Evolutionary conservation across 2,888 invertebrate genomes (phyloP).

Genomic region (Heliconius erato): DNA sequence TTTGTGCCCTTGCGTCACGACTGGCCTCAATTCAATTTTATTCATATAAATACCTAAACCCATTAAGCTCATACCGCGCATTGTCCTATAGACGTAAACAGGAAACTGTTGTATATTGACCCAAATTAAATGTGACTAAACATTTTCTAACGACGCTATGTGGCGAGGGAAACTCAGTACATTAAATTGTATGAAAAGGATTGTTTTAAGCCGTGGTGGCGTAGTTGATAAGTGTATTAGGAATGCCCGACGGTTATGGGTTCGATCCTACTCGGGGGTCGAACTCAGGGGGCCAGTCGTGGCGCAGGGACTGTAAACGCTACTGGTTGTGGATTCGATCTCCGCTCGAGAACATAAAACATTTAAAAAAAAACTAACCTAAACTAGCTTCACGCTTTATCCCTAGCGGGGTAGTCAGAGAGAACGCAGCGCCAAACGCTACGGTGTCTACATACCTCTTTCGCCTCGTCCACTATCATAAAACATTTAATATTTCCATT

Average conservation of each 20-base stretch:
- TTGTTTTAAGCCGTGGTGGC: neutral
- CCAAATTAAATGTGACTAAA: conserved; percentile 54
- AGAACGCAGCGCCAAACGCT: no score
- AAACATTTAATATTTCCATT: no score
- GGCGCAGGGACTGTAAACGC: no score
- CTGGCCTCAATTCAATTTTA: neutral
- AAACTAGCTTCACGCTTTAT: no score
- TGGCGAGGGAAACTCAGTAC: conserved; percentile 11
- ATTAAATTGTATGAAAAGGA: neutral
- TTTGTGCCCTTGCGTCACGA: no score
- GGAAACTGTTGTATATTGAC: conserved; percentile 55
- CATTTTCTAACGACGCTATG: conserved; percentile 18
- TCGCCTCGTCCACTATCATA: no score
- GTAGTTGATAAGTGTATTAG: neutral
- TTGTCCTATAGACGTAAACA: conserved; percentile 47
- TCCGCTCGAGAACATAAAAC: no score
- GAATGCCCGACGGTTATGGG: neutral
- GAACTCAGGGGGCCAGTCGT: no score
- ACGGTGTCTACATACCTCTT: no score
- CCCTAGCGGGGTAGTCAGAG: no score
- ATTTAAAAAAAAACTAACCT: no score
- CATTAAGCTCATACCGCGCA: neutral
- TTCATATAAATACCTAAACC: neutral
- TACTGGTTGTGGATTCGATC: no score
- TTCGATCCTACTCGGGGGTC: neutral